Conservation (phyloP, 2,797 vertebrate genomes). For the Gymnothorax reevesii region DNA sequence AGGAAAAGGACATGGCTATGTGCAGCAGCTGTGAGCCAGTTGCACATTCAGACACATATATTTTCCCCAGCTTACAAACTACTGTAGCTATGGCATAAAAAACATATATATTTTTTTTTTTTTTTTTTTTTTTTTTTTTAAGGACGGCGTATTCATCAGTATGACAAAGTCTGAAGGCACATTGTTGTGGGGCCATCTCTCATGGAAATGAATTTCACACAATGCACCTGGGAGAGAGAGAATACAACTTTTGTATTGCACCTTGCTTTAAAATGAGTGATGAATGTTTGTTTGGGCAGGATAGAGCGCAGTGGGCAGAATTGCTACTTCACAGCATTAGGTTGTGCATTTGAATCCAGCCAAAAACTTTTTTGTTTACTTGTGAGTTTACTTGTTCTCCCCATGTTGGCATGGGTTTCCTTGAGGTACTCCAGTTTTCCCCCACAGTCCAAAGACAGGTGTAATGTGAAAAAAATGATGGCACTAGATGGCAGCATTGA, state of each 20-base stretch:
- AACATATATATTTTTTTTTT: no score
- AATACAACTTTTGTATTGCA: background rate
- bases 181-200: background rate
- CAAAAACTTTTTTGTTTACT: no score
- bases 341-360: no score
- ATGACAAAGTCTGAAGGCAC: background rate
- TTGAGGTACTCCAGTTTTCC: no score
- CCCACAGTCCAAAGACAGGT: no score
- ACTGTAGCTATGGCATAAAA: background rate
- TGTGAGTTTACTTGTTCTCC: no score
- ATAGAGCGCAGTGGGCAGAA: no score
- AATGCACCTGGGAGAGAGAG: background rate
- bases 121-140: no score
- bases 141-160: background rate
- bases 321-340: no score
- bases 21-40: background rate
- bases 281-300: background rate
- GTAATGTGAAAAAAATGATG: no score
- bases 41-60: background rate
- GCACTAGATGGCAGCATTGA: no score
- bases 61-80: background rate
- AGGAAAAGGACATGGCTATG: background rate
- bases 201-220: background rate
- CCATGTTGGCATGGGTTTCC: no score
- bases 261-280: background rate